These are phyloP conservation scores for Xenentodon cancila DNA, from an alignment of 2,797 vertebrate genomes.

Conservation along the genomic window DNA sequence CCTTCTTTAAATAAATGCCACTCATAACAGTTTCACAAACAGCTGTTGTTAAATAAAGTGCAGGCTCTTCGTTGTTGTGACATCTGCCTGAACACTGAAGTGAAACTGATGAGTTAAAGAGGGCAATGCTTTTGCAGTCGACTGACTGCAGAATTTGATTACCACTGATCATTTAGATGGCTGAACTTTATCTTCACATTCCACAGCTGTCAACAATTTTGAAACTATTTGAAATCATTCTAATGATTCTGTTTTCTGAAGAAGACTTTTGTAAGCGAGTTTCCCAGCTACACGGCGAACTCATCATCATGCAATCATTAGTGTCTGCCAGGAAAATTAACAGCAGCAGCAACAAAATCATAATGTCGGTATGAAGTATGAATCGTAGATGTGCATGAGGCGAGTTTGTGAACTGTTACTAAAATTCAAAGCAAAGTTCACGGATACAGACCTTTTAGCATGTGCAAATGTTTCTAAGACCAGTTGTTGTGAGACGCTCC, in stretches of 20 bases:
- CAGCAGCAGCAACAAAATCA: slow-evolving; percentile 44
- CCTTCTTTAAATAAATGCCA: slow-evolving; percentile 32
- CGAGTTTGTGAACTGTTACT: slow-evolving; percentile 12
- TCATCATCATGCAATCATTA: slow-evolving; percentile 45
- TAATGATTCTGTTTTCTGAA: slow-evolving; percentile 31
- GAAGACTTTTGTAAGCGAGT: slow-evolving; percentile 24
- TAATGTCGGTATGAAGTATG: slow-evolving; percentile 34
- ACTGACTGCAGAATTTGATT: slow-evolving; percentile 37
- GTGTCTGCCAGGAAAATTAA: slow-evolving; percentile 48
- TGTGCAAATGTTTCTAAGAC: neutral
- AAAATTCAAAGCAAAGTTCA: slow-evolving; percentile 12
- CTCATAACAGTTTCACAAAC: slow-evolving; percentile 29
- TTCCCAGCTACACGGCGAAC: slow-evolving; percentile 33
- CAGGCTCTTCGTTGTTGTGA: slow-evolving; percentile 13
- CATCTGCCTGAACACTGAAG: slow-evolving; percentile 6
- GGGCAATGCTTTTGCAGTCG: slow-evolving; percentile 12
- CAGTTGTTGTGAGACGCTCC: neutral
- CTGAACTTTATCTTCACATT: slow-evolving; percentile 53
- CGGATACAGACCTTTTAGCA: neutral
- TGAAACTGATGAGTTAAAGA: slow-evolving; percentile 16
- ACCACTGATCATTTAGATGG: slow-evolving; percentile 42
- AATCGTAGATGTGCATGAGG: slow-evolving; percentile 24
- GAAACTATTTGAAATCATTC: slow-evolving; percentile 55
- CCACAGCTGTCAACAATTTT: slow-evolving; percentile 68
- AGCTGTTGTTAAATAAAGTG: slow-evolving; percentile 30